A percentile compares a stretch with the other conserved stretches of the same genome.
Evolutionary conservation across 2,888 invertebrate species (phyloP).

Genomic region (Cephalotes varians): DNA sequence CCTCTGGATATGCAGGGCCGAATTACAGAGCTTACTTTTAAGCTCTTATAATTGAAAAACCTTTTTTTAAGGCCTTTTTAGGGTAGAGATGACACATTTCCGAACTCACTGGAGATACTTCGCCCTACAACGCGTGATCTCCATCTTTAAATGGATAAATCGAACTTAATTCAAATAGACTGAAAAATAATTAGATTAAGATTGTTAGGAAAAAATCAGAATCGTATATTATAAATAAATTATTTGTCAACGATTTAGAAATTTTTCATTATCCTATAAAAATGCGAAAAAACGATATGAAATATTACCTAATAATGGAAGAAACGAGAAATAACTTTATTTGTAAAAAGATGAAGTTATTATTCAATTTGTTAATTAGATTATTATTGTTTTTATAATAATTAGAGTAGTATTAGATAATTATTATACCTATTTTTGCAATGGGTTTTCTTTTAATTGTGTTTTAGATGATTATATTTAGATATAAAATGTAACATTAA

Average conservation of each 20-base stretch:
- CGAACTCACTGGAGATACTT: neutral
- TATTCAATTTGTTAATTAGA: too few species aligned
- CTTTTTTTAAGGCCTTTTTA: neutral
- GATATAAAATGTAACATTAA: neutral
- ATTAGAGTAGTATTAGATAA: neutral
- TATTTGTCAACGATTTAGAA: neutral
- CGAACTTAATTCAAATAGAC: neutral
- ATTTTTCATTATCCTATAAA: neutral
- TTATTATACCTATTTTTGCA: neutral
- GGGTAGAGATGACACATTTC: neutral
- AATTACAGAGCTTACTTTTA: neutral
- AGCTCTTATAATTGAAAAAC: neutral
- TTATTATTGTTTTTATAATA: neutral
- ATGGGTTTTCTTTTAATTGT: neutral
- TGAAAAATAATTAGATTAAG: neutral
- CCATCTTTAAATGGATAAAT: neutral
- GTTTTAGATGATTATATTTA: neutral
- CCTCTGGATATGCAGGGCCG: conserved; percentile 26
- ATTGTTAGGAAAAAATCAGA: neutral
- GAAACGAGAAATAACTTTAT: neutral
- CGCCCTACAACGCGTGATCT: neutral
- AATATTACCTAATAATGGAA: neutral
- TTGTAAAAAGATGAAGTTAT: neutral
- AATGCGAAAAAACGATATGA: neutral
- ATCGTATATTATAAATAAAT: neutral